Evolutionary conservation across 1,140 invertebrate genomes (phyloP).

Genomic region (Kradibia gibbosae): DNA sequence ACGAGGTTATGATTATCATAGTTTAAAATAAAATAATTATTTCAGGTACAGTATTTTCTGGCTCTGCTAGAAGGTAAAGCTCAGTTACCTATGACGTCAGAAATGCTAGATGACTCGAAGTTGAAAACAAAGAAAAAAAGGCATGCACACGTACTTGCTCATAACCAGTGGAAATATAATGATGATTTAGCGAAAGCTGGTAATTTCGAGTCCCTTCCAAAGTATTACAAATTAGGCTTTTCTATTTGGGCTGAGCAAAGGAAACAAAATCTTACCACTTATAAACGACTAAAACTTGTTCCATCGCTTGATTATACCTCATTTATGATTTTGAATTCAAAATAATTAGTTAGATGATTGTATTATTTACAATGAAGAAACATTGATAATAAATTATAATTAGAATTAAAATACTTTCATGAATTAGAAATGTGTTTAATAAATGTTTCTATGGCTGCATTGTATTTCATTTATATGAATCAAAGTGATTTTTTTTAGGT

Average conservation of each 20-base stretch:
- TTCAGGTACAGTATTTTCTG: constrained; percentile 75
- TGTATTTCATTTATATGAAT: no score
- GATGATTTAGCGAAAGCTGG: constrained; percentile 60
- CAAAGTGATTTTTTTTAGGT: no score
- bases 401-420: no score
- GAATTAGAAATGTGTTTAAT: background rate
- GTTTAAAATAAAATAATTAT: background rate
- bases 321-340: background rate
- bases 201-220: constrained; percentile 57
- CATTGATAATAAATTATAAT: no score
- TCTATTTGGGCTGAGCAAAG: constrained; percentile 50
- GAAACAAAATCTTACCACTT: constrained; percentile 55
- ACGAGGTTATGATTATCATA: no score
- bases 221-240: constrained; percentile 61
- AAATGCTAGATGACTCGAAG: constrained; percentile 61
- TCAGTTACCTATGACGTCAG: constrained; percentile 68
- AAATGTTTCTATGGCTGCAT: no score
- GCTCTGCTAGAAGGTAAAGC: constrained; percentile 71
- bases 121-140: constrained; percentile 50
- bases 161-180: constrained; percentile 62
- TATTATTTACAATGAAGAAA: no score
- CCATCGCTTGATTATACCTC: background rate
- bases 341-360: no score
- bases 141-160: constrained; percentile 61
- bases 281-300: constrained; percentile 51